Evolutionary conservation across 2,888 invertebrate species (phyloP).

Genomic region (Sarcophaga subvicina): DNA sequence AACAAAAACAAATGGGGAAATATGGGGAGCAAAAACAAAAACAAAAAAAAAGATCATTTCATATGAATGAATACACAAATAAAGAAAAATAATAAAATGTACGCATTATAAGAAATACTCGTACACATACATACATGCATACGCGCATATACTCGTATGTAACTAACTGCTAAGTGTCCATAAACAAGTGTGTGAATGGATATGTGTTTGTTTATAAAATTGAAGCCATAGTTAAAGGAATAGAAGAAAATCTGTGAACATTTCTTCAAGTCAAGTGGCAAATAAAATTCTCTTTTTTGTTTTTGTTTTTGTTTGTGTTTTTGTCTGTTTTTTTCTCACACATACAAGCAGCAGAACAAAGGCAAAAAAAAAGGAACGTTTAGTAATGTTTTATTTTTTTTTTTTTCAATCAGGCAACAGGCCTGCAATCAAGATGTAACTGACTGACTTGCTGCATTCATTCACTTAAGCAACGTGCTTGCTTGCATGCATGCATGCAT

Average conservation of each 20-base stretch:
- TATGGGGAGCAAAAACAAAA: conserved; percentile 26
- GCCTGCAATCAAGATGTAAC: conserved; percentile 33
- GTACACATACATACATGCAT: neutral
- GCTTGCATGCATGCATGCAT: conserved; percentile 14
- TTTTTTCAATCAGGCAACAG: conserved; percentile 7
- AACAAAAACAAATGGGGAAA: neutral
- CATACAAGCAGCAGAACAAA: neutral
- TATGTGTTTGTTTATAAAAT: conserved; percentile 27
- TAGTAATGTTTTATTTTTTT: conserved; percentile 5
- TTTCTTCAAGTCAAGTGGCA: conserved; percentile 51
- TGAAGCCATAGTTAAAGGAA: conserved; percentile 34
- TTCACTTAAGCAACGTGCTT: neutral
- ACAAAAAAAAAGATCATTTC: conserved; percentile 9
- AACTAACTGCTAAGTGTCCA: neutral
- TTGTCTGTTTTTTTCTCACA: conserved; percentile 5
- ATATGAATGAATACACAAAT: neutral
- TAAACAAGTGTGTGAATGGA: neutral
- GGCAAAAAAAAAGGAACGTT: neutral
- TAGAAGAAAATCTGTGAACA: conserved; percentile 54
- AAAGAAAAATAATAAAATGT: neutral
- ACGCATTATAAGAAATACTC: conserved; percentile 25
- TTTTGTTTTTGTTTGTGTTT: neutral
- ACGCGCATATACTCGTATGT: neutral
- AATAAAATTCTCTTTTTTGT: neutral
- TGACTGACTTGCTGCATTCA: neutral